These are phyloP conservation scores for Magallana nippona DNA, from an alignment of 2,888 invertebrate species.

Conservation along the genomic window DNA sequence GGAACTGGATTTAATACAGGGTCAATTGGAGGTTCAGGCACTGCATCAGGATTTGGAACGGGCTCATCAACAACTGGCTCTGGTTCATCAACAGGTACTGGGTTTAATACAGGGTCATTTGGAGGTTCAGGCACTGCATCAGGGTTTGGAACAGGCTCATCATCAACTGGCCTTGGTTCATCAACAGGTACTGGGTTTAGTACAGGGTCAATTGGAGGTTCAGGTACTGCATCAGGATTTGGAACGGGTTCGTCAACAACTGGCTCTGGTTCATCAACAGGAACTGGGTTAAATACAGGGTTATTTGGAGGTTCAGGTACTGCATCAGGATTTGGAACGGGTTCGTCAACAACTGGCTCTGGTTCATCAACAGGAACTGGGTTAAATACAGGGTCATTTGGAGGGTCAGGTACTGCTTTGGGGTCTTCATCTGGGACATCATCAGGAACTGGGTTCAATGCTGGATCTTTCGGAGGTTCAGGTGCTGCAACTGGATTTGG, in stretches of 20 bases:
- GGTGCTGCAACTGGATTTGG: neutral
- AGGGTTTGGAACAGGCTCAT: neutral
- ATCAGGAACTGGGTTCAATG: conserved; percentile 2
- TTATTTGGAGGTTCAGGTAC: conserved; percentile 7
- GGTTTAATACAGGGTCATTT: neutral
- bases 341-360: neutral
- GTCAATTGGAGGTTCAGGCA: conserved; percentile 12
- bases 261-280: neutral
- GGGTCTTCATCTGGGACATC: neutral
- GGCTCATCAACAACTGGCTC: neutral
- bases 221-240: neutral
- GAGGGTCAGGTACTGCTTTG: neutral
- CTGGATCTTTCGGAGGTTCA: conserved; percentile 26
- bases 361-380: neutral
- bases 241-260: neutral
- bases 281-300: conserved; percentile 9
- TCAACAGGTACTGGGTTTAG: too few species aligned
- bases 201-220: conserved; percentile 13
- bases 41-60: neutral
- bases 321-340: conserved; percentile 6
- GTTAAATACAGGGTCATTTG: conserved; percentile 1
- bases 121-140: neutral
- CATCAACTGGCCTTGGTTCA: too few species aligned
- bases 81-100: neutral
- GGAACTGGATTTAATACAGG: conserved; percentile 23